phyloP scores from a whole-genome alignment of 2,888 invertebrate species.

The Tenthredo livida region DNA sequence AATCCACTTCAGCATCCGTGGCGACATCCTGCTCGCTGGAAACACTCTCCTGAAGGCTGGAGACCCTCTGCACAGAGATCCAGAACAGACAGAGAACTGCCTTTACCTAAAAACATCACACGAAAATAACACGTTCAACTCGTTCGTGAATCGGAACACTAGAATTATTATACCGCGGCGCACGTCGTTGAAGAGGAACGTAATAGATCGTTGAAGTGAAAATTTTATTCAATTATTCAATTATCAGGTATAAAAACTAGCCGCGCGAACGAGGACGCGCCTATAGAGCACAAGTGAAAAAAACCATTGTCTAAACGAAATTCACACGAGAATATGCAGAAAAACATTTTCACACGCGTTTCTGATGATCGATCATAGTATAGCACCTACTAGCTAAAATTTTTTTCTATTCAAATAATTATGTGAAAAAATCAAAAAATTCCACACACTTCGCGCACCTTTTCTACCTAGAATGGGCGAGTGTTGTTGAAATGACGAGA shows the following conservation, averaged over 20 bases:
- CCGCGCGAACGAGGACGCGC: constrained; percentile 18
- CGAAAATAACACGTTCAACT: constrained; percentile 17
- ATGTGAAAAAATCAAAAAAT: background rate
- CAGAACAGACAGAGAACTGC: constrained; percentile 44
- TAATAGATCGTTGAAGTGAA: constrained; percentile 1
- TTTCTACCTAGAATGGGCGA: background rate
- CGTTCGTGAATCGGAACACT: constrained; percentile 11
- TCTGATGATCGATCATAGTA: constrained; percentile 3
- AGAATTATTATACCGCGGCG: background rate
- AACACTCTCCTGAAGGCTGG: constrained; percentile 26
- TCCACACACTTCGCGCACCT: background rate
- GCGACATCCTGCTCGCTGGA: background rate
- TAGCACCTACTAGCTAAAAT: too few species aligned
- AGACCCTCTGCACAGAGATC: constrained; percentile 28
- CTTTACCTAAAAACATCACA: constrained; percentile 26
- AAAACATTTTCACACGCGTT: background rate
- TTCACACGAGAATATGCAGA: background rate
- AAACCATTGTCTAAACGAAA: background rate
- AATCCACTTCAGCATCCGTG: constrained; percentile 40
- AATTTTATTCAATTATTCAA: constrained; percentile 11
- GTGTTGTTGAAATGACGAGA: background rate
- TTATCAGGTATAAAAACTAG: background rate
- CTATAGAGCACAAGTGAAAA: background rate
- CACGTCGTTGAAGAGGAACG: background rate
- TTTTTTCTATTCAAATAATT: background rate